Evolutionary conservation across 2,888 invertebrate genomes (phyloP).

Genomic region (Anoplius nigerrimus): DNA sequence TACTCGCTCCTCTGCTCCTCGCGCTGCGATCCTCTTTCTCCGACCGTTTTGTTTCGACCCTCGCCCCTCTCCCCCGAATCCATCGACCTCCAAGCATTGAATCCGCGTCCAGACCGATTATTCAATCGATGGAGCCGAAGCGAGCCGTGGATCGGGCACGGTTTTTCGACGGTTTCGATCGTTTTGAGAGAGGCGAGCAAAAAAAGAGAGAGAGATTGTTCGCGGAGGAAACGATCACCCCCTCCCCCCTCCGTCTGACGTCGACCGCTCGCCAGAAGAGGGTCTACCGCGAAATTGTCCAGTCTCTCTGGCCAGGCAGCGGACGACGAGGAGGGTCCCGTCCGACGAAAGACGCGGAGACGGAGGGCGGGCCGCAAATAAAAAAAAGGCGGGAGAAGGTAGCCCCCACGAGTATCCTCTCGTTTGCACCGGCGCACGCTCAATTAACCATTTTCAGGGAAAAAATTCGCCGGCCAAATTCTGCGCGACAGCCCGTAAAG

Average conservation of each 20-base stretch:
- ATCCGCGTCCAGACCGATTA: no score
- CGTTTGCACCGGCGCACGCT: constrained; percentile 63
- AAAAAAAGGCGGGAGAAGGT: constrained; percentile 34
- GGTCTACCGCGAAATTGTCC: background rate
- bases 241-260: no score
- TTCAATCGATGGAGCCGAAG: no score
- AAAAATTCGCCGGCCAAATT: constrained; percentile 69
- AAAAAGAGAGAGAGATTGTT: constrained; percentile 6
- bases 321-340: constrained; percentile 37
- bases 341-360: constrained; percentile 14
- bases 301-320: no score
- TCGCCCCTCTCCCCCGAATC: constrained; percentile 24
- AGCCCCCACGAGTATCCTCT: constrained; percentile 48
- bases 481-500: constrained; percentile 73
- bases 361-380: background rate
- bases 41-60: constrained; percentile 35
- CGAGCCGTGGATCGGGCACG: no score
- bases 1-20: constrained; percentile 32
- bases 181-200: background rate
- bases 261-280: background rate
- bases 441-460: constrained; percentile 69
- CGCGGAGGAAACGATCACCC: background rate
- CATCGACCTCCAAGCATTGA: no score
- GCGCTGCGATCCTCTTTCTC: constrained; percentile 13
- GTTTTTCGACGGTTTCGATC: constrained; percentile 17